Conservation (phyloP, 2,113 vertebrate species). For the mouse (Mus musculus) region GRCm39 chr9:17184001-17184500, state of each 20-base stretch:
- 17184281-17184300: not conserved
- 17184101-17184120: constrained; percentile 62
- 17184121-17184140: constrained; percentile 71
- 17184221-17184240: constrained; percentile 53
- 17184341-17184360: not conserved
- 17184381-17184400: not conserved
- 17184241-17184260: not conserved
- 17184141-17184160: constrained; percentile 66
- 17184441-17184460: too few relatives aligned
- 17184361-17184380: not conserved
- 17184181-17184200: constrained; percentile 74
- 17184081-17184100: constrained; percentile 65
- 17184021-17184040: not conserved
- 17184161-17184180: constrained; percentile 77
- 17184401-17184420: too few relatives aligned
- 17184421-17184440: too few relatives aligned
- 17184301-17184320: not conserved
- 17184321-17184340: not conserved
- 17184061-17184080: not conserved
- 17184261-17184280: constrained; percentile 27
- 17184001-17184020: not conserved
- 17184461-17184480: not conserved
- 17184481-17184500: not conserved
- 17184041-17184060: not conserved
- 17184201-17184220: constrained; percentile 58